Evolutionary conservation across 1,140 invertebrate species (phyloP), one percentile per base, ranked within the genome.

Genomic region (Nilaparvata lugens): DNA sequence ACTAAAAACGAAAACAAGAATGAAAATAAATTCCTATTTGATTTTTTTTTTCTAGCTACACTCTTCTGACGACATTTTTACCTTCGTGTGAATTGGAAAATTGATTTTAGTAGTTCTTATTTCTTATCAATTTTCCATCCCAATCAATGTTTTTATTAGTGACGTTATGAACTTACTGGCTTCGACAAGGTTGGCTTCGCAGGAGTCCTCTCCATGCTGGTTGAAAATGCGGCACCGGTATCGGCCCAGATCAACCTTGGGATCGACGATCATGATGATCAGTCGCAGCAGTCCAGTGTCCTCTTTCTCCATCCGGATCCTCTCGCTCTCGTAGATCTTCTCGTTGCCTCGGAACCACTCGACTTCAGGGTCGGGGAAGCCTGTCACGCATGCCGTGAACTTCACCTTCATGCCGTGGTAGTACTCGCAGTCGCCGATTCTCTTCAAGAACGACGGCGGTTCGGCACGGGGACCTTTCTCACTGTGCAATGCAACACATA

Each of bases 371-470:
- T 93, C 89, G 0, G 93, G 93, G 62, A 79, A 83, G 38, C 93
- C 93, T 14, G 84, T 84, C 28, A 87, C 82, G 70, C 91, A 93
- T 28, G 91, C 92, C 14, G 91, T 95, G 71, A 95, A 95, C 72
- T 93, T 93, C 18, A 88, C 91, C 16, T 85, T 85, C 86, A 93
- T 92, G 7, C 89, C 88, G 67, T 87, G 84, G 71, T 88, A 90
- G 18, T 93, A 79, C 73, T 95, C 91, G 25, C 87, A 87, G 71
- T 94, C 91, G 0, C 89, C 91, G 61, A 95, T 89, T 66, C 84
- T 86, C 75, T 95, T 95, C 58, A 95, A 73, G 79, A 95, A 95
- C 2, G 84, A 82, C 18, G 93, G 91, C 1, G 89, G 80, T 71
- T 95, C 91, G 1, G 85, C 81, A 64, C 85, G 89, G 64, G 86